Evolutionary conservation across 2,888 invertebrate genomes (phyloP), one percentile per base, ranked within the genome.

Genomic region (Chaetogeoica ovagalla): DNA sequence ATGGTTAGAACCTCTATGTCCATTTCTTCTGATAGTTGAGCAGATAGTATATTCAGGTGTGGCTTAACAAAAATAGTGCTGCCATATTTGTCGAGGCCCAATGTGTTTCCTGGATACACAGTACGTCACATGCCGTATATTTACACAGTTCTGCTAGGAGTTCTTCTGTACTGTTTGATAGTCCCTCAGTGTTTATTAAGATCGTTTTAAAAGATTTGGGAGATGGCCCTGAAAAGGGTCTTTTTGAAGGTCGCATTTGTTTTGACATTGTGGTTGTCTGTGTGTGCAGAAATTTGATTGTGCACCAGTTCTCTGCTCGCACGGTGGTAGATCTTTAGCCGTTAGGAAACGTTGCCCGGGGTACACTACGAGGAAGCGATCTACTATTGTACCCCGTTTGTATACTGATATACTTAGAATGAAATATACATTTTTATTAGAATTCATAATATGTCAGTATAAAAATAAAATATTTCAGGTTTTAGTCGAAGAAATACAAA

Each of bases 401-500:
- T n/a, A n/a, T n/a, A 57, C 7, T 0, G 4, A 57, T 57, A 57
- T 57, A 57, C 7, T 57, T n/a, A n/a, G 17, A n/a, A 57, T 57
- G 11, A 57, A n/a, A 57, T 19, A 57, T 57, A 57, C 8, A 59
- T 59, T 57, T 57, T 19, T 21, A 59, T 59, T 48, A 48, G 11
- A 48, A 13, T 43, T 2, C 13, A 11, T 48, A 48, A 13, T 48
- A 3, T 48, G 13, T 48, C 3, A 48, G 11, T 48, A 48, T 48
- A 48, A 48, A 48, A 43, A 23, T 11, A 8, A 59, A 39, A 71
- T 9, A 63, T 62, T 72, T 57, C 23, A 79, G 79, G 79, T 79
- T 79, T 57, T 55, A 79, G 79, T 39, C 52, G 79, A 65, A 79
- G 79, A 71, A 79, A 63, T 71, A 37, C 23, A 55, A 79, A 52